phyloP scores from a whole-genome alignment of 2,113 vertebrate genomes.

The Lagopus leucura region DNA sequence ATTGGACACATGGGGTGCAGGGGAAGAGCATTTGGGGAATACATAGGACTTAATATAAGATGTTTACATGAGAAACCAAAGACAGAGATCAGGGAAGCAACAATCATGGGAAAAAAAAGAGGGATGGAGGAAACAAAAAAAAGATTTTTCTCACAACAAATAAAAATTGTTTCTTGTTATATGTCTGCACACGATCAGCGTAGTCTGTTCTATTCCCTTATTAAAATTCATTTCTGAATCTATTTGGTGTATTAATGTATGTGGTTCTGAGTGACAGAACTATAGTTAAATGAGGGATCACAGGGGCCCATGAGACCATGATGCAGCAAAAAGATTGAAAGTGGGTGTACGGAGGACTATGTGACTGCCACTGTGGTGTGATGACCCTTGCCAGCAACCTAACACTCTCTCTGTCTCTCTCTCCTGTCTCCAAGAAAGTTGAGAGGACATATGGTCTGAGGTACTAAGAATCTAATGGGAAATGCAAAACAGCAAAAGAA shows the following conservation, averaged over 20 bases:
- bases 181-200: background rate
- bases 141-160: background rate
- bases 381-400: background rate
- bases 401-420: background rate
- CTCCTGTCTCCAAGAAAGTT: background rate
- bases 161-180: background rate
- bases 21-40: background rate
- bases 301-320: fast-evolving
- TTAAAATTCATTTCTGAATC: background rate
- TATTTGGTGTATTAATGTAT: background rate
- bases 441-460: background rate
- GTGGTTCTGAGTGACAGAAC: background rate
- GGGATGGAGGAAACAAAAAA: background rate
- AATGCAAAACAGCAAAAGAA: background rate
- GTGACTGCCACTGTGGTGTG: background rate
- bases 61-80: background rate
- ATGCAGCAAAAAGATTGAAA: background rate
- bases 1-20: background rate
- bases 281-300: background rate
- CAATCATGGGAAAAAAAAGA: background rate
- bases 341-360: background rate
- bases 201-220: background rate
- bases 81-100: background rate
- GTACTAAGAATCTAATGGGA: background rate
- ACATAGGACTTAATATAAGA: background rate